These are phyloP conservation scores for Chromobotia macracanthus DNA, from an alignment of 2,797 vertebrate genomes.

Conservation along the genomic window DNA sequence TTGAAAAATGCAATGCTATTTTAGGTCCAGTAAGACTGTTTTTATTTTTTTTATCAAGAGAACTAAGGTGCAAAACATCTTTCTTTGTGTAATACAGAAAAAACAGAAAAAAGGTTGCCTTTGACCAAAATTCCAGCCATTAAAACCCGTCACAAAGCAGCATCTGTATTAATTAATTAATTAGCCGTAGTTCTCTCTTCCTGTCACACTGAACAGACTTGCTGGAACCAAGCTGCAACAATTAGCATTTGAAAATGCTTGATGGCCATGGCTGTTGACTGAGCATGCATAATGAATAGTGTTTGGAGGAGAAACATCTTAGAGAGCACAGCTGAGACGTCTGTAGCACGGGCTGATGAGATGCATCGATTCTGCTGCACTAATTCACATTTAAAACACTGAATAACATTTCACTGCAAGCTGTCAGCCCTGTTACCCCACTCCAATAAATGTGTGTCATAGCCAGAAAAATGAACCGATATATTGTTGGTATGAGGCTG, in stretches of 20 bases:
- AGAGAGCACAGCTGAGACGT: conserved; percentile 46
- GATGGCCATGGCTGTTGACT: conserved; percentile 53
- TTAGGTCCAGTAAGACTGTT: neutral
- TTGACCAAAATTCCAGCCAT: neutral
- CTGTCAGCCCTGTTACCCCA: conserved; percentile 26
- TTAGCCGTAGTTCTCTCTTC: conserved; percentile 13
- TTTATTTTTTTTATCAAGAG: neutral
- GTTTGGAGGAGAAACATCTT: conserved; percentile 52
- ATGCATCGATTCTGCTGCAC: conserved; percentile 49
- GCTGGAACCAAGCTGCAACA: conserved; percentile 51
- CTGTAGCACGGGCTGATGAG: conserved; percentile 35
- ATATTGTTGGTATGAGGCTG: conserved; percentile 38
- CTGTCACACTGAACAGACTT: conserved; percentile 30
- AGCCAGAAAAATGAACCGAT: conserved; percentile 45
- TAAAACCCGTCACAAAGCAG: neutral
- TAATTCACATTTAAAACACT: conserved; percentile 37
- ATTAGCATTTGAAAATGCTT: conserved; percentile 58
- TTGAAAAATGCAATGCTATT: neutral
- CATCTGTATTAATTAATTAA: neutral
- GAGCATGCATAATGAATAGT: conserved; percentile 60
- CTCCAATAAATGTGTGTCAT: conserved; percentile 43
- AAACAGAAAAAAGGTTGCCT: neutral
- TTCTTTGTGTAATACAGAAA: neutral
- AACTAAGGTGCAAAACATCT: neutral
- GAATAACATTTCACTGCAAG: conserved; percentile 47